Evolutionary conservation across 2,113 vertebrate genomes (phyloP).

Genomic region (Microcebus jonahi): DNA sequence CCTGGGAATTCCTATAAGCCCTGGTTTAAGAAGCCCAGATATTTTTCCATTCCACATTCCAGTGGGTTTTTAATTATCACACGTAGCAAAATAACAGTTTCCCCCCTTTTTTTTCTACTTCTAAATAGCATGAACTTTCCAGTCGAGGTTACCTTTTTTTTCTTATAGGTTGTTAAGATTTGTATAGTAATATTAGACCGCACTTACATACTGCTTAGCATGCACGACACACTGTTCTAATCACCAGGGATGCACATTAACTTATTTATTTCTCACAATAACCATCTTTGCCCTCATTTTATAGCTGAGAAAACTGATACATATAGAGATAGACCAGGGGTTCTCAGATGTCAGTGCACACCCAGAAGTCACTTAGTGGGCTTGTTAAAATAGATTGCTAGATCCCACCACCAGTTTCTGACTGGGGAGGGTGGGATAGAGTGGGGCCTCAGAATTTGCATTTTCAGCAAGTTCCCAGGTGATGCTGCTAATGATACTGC

Average conservation of each 20-base stretch:
- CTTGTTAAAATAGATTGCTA: background rate
- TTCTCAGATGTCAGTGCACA: background rate
- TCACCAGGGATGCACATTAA: background rate
- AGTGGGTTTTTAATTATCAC: background rate
- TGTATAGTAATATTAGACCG: background rate
- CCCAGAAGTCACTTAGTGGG: background rate
- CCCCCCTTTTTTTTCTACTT: background rate
- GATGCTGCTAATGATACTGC: rapidly evolving
- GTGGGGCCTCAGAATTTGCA: background rate
- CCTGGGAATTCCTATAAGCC: background rate
- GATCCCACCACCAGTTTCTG: background rate
- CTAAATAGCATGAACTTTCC: background rate
- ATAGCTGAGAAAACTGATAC: background rate
- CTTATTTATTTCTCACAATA: background rate
- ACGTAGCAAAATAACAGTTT: background rate
- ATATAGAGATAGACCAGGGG: background rate
- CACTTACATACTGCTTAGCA: background rate
- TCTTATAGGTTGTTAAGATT: background rate
- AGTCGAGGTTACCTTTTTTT: background rate
- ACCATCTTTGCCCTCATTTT: background rate
- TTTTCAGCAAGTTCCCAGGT: background rate
- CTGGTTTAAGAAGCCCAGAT: background rate
- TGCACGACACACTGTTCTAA: background rate
- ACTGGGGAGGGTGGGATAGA: background rate
- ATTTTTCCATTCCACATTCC: background rate